Base-by-base conservation (phyloP, 53 echinoderm and acorn worm species). In the Hippasteria phrygiana region DNA sequence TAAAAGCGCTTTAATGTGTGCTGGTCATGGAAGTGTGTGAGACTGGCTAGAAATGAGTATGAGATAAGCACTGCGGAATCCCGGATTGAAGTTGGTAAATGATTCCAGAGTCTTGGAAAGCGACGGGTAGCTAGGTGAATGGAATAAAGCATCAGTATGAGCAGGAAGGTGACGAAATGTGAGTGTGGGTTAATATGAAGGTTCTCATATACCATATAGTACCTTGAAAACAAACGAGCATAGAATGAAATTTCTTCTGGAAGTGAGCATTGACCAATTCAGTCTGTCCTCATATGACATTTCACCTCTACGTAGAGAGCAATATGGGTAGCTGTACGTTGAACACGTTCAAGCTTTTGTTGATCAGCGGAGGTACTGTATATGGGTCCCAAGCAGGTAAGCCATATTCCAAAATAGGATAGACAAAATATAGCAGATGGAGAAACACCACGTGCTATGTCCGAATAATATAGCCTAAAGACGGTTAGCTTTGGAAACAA, bases 161-260 rank as follows among this genome's bases (percentile, higher is more conserved):
- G 73, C 73, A n/a, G 73, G 43, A 38, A 43, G 73, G 16, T 73
- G 73, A 73, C 73, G 4, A 27, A 73, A 73, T 18, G 73, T 73
- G 4, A 73, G 73, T 3, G 24, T 3, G 73, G 43, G 27, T 73
- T 73, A 5, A 41, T 73, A 43, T n/a, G 43, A 18, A 42, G 3
- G 17, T 73, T 73, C 2, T 38, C 40, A 3, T 1, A 12, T 14
- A 20, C 73, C 73, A 42, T 41, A 12, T 2, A 73, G 11, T 16
- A 38, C 39, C 43, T 73, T 73, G 22, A 43, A 73, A 18, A 41
- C 43, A 41, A 73, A 73, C 5, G 73, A 38, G 12, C 73, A 41
- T 18, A 73, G 16, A 18, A 73, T 40, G 27, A 73, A 38, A 43
- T 73, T 42, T 40, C 73, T 18, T 41, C 43, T 18, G 20, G 43